Evolutionary conservation across 2,888 invertebrate genomes (phyloP).

Genomic region (Lingula anatina): DNA sequence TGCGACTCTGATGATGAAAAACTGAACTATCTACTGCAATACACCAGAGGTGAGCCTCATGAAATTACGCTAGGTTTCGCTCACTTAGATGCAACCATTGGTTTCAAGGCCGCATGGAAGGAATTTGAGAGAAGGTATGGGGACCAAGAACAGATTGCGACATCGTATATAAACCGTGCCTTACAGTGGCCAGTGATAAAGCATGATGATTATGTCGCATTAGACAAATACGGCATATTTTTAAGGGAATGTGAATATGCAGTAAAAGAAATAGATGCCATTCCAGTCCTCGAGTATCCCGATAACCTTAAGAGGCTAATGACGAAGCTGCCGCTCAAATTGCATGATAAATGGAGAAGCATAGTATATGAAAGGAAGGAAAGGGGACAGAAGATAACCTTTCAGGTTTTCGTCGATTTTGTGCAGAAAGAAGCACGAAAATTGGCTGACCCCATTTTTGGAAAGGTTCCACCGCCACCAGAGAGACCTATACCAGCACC

Average conservation of each 20-base stretch:
- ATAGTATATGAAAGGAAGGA: not conserved
- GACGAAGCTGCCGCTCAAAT: not conserved
- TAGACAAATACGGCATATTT: not conserved
- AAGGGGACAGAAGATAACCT: not conserved
- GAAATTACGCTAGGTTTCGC: slow-evolving; percentile 8
- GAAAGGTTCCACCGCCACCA: not conserved
- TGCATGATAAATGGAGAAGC: slow-evolving; percentile 1
- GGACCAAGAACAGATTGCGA: not conserved
- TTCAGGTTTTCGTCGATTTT: not conserved
- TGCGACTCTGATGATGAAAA: slow-evolving; percentile 9
- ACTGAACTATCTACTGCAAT: slow-evolving; percentile 8
- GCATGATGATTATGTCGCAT: not conserved
- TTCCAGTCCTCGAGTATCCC: slow-evolving; percentile 1
- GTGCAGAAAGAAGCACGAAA: not conserved
- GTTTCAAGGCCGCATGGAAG: slow-evolving; percentile 2
- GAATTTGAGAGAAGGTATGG: slow-evolving; percentile 4
- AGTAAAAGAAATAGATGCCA: not conserved
- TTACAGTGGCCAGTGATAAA: not conserved
- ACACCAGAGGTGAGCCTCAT: slow-evolving; percentile 7
- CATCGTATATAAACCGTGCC: slow-evolving; percentile 1
- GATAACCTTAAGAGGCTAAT: slow-evolving; percentile 1
- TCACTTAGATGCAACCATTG: slow-evolving; percentile 1
- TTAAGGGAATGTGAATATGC: not conserved
- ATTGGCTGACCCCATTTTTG: not conserved
- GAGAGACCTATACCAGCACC: not conserved